phyloP scores from a whole-genome alignment of 2,888 invertebrate species.

The Rhagonycha fulva region DNA sequence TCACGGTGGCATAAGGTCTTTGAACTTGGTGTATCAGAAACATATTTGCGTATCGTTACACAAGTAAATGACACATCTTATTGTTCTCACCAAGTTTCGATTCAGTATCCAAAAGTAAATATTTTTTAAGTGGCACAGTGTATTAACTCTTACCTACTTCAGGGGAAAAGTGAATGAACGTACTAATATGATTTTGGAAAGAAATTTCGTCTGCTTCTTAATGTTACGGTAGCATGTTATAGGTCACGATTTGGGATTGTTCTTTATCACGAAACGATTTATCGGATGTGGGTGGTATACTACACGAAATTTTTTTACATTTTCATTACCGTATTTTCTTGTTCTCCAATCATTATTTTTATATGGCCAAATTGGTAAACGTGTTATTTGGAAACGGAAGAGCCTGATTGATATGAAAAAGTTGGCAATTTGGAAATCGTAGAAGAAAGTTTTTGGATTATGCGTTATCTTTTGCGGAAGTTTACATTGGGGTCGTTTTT shows the following conservation, averaged over 20 bases:
- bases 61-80: background rate
- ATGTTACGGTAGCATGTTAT: constrained; percentile 1
- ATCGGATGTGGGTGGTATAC: background rate
- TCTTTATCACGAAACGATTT: constrained; percentile 3
- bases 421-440: background rate
- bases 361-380: background rate
- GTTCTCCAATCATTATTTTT: background rate
- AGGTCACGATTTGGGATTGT: constrained; percentile 1
- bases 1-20: constrained; percentile 16
- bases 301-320: background rate
- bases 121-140: background rate
- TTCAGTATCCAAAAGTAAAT: background rate
- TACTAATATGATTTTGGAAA: background rate
- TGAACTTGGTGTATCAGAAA: constrained; percentile 21
- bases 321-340: background rate
- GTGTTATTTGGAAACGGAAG: background rate
- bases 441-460: background rate
- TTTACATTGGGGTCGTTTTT: background rate
- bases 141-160: background rate
- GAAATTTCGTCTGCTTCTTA: background rate
- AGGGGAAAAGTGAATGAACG: background rate
- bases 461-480: background rate
- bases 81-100: background rate
- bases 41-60: constrained; percentile 13
- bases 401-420: background rate